Base-by-base conservation (phyloP, 2,888 invertebrate species). In the Seira ritae region DNA sequence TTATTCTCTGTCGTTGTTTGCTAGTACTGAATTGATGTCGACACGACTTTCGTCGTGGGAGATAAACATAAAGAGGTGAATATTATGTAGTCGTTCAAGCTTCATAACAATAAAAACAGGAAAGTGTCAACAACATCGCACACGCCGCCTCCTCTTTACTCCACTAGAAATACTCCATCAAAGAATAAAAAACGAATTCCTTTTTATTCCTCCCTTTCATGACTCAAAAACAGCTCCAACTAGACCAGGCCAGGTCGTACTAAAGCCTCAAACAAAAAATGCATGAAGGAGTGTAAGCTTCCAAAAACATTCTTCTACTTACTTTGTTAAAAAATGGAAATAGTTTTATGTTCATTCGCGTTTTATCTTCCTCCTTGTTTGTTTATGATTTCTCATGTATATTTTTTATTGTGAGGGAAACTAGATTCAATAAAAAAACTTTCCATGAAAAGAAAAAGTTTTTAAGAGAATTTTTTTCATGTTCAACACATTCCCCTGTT, bases 21-120 rank as follows among this genome's bases (percentile, higher is more conserved):
- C 2, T 12, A 42, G 55, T 55, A 55, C 2, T 31, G 31, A 31
- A 31, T 3, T n/a, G 55, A 55, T 55, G 55, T 55, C 17, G 20
- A 20, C 62, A 62, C 22, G 62, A 20, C 19, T 62, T 62, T 62
- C 62, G 62, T 62, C 62, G 20, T 62, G 62, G 19, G 20, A 62
- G 62, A 62, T 62, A 62, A 62, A 62, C 62, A 62, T 62, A 20
- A 62, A 62, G 62, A 62, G 62, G 62, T 62, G 62, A 62, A 62
- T 62, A 62, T 62, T 62, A 62, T 62, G 62, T 62, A 62, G 62
- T 62, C 4, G 62, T 62, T 62, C 62, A 62, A 6, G 62, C 19
- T n/a, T 62, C 62, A 62, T 62, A 62, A 62, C 62, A 62, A 62
- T 62, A 62, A 62, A 62, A 62, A 62, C 20, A 22, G 62, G 8